Conservation (phyloP, 2,888 invertebrate species). For the Caenorhabditis sp. region DNA sequence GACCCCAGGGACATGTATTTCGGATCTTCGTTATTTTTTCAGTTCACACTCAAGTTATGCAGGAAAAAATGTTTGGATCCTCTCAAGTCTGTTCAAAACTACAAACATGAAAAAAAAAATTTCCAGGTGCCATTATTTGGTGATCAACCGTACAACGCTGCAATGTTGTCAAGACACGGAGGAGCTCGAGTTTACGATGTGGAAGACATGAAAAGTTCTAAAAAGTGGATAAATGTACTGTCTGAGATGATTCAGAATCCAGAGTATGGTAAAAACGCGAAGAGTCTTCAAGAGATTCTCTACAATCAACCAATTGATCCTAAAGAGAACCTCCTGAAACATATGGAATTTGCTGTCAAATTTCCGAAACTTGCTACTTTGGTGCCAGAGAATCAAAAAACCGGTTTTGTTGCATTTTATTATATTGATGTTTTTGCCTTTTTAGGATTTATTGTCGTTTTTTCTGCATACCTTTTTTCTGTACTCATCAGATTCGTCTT, state of each 20-base stretch:
- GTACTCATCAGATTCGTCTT: neutral
- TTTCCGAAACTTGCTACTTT: slow-evolving; percentile 23
- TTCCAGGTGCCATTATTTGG: slow-evolving; percentile 20
- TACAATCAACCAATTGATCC: slow-evolving; percentile 27
- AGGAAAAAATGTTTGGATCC: too few relatives aligned
- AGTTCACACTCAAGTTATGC: too few relatives aligned
- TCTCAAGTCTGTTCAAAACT: neutral
- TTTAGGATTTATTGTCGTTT: neutral
- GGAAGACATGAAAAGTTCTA: neutral
- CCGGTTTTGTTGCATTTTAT: slow-evolving; percentile 17
- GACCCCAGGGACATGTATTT: too few relatives aligned
- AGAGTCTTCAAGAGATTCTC: slow-evolving; percentile 10
- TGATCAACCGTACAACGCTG: slow-evolving; percentile 24
- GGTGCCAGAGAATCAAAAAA: slow-evolving; percentile 19
- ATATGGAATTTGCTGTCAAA: slow-evolving; percentile 30
- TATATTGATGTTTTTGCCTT: slow-evolving; percentile 13
- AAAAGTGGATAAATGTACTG: neutral
- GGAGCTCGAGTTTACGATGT: neutral
- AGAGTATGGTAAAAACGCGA: slow-evolving; percentile 12
- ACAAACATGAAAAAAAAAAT: slow-evolving; percentile 4
- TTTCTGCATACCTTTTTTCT: neutral
- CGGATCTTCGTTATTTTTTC: too few relatives aligned
- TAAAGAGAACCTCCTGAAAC: slow-evolving; percentile 20
- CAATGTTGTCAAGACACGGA: slow-evolving; percentile 14
- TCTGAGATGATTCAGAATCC: neutral